A percentile compares a stretch with the other conserved stretches of the same genome.
Evolutionary conservation across 2,888 invertebrate species (phyloP).

Genomic region (Gasteruption jaculator): DNA sequence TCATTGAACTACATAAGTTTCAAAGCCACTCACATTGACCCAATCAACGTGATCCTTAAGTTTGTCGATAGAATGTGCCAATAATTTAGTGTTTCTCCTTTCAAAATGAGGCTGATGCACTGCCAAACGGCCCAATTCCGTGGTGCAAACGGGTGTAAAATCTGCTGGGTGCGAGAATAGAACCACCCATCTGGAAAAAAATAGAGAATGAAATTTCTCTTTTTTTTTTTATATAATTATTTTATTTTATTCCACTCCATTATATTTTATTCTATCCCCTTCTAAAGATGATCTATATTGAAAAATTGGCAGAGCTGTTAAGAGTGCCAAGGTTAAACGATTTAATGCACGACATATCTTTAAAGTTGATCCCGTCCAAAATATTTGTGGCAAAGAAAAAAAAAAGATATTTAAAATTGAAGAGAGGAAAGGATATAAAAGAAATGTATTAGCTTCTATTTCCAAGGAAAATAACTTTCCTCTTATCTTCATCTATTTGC

Average conservation of each 20-base stretch:
- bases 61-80: constrained; percentile 78
- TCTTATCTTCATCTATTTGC: no score
- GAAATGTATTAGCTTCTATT: no score
- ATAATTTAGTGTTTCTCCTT: constrained; percentile 68
- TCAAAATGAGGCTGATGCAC: constrained; percentile 66
- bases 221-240: background rate
- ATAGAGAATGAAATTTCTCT: background rate
- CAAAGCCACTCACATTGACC: constrained; percentile 59
- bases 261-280: no score
- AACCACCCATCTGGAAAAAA: constrained; percentile 71
- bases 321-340: no score
- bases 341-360: no score
- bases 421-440: no score
- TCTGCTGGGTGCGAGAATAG: constrained; percentile 86
- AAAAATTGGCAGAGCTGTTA: no score
- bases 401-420: no score
- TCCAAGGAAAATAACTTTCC: no score
- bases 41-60: constrained; percentile 71
- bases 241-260: background rate
- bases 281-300: no score
- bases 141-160: constrained; percentile 88
- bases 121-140: constrained; percentile 74
- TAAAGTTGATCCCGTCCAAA: no score
- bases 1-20: background rate
- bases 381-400: no score